Percentiles rank a stretch among this genome's conserved stretches.
Evolutionary conservation across 2,113 vertebrate species (phyloP).

Genomic region (Prochilodus magdalenae): DNA sequence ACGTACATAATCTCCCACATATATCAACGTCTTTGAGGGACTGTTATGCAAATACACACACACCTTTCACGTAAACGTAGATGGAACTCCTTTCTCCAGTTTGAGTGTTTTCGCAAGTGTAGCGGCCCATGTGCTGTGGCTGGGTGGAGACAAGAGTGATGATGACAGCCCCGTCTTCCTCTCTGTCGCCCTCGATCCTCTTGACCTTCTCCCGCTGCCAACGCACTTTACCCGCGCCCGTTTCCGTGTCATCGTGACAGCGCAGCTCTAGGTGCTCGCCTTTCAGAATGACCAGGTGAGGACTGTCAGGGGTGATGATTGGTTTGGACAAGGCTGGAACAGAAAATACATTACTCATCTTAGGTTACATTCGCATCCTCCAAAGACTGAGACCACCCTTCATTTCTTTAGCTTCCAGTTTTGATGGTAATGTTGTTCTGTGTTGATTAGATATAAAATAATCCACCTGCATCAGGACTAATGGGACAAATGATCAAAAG

Average conservation of each 20-base stretch:
- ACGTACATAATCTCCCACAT: neutral
- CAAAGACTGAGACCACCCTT: no score
- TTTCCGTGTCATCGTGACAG: constrained; percentile 68
- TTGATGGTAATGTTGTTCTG: no score
- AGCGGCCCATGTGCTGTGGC: constrained; percentile 75
- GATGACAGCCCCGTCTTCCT: constrained; percentile 55
- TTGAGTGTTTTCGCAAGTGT: constrained; percentile 71
- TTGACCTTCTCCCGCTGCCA: constrained; percentile 73
- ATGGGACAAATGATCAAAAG: no score
- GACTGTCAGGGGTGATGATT: constrained; percentile 69
- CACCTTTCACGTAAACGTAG: constrained; percentile 79
- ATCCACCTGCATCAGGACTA: no score
- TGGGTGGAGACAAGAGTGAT: constrained; percentile 60
- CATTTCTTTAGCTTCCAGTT: no score
- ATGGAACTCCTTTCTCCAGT: constrained; percentile 71
- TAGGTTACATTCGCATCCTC: neutral
- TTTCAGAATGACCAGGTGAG: constrained; percentile 72
- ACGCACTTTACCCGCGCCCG: constrained; percentile 51
- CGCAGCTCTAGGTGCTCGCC: constrained; percentile 69
- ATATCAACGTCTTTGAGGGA: neutral
- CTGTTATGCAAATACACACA: neutral
- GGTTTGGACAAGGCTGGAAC: constrained; percentile 68
- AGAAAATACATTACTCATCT: neutral
- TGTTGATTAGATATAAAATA: no score
- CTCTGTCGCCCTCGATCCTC: constrained; percentile 69